Evolutionary conservation across 1,140 invertebrate species (phyloP).

Genomic region (Trachelipus rathkii): DNA sequence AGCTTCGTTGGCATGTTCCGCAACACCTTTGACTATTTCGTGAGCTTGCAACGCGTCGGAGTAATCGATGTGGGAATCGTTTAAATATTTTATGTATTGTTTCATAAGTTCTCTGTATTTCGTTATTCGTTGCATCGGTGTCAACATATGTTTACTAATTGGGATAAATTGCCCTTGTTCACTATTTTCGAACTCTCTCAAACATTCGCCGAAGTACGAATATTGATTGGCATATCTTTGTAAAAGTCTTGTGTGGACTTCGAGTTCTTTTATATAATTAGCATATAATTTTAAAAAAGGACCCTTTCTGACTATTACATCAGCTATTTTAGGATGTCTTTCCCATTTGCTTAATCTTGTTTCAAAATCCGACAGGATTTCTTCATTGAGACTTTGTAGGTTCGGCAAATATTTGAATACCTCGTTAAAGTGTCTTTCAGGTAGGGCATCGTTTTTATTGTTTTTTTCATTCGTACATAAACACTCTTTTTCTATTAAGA

Average conservation of each 20-base stretch:
- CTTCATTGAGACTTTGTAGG: slow-evolving; percentile 61
- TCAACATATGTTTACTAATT: slow-evolving; percentile 69
- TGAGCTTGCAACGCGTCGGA: slow-evolving; percentile 63
- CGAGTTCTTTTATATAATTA: slow-evolving; percentile 67
- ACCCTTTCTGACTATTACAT: slow-evolving; percentile 70
- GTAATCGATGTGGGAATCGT: slow-evolving; percentile 60
- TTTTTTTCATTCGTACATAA: slow-evolving; percentile 49
- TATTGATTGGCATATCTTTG: slow-evolving; percentile 62
- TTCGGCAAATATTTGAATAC: slow-evolving; percentile 60
- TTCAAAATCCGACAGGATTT: slow-evolving; percentile 62
- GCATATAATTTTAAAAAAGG: slow-evolving; percentile 72
- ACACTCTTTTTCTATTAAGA: slow-evolving; percentile 52
- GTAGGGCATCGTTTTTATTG: slow-evolving; percentile 53
- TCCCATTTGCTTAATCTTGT: slow-evolving; percentile 62
- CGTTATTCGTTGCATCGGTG: slow-evolving; percentile 70
- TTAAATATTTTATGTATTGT: slow-evolving; percentile 62
- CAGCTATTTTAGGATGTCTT: slow-evolving; percentile 60
- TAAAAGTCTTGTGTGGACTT: slow-evolving; percentile 59
- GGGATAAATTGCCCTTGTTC: slow-evolving; percentile 62
- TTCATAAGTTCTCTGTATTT: slow-evolving; percentile 65
- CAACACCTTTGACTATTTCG: slow-evolving; percentile 66
- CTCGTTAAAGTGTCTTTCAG: slow-evolving; percentile 56
- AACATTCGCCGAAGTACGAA: slow-evolving; percentile 58
- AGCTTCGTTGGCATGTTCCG: slow-evolving; percentile 68
- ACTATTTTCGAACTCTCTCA: slow-evolving; percentile 64